Base-by-base conservation (phyloP, 2,888 invertebrate genomes). In the Omphaloscelis lunosa region DNA sequence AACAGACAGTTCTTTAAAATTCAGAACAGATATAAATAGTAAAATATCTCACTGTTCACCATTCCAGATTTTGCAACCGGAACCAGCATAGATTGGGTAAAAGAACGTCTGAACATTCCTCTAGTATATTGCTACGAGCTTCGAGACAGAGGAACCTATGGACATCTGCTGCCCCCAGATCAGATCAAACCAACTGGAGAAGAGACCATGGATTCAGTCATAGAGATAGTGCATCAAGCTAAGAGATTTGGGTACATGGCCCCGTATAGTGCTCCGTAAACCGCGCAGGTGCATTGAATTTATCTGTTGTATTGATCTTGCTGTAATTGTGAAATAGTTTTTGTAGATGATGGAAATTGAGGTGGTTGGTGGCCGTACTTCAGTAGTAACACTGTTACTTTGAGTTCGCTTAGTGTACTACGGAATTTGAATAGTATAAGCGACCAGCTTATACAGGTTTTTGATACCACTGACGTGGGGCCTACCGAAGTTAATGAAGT, bases 71-170 rank as follows among this genome's bases (percentile, higher is more conserved):
- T 95, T 0, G 98, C 98, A 0, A 97, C 97, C 8, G 98, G 98
- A 1, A 97, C 97, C 11, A 98, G 98, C 69, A 92, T 97, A 66
- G 99, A 99, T 89, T 99, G 98, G 98, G 98, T 98, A 0, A 98
- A 98, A 89, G 98, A 97, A 0, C 95, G 93, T 0, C 95, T 97
- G 0, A 95, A 97, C 4, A 97, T 97, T 0, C 98, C 98, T 15
- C 95, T 98, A 29, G 95, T 97, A 0, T 98, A 97, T 92, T 97
- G 97, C 2, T 98, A 98, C 76, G 98, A 98, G 92, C 95, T 98
- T 3, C 95, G 98, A 0, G 98, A 98, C 88, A 96, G 90, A 7
- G 98, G 98, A 0, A 89, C 90, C 0, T 97, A 97, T 90, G 98
- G 98, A 0, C 98, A 98, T 92, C 87, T 98, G 0, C 93, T 98